These are phyloP conservation scores for Drosophila aff. DNA, from an alignment of 1,140 invertebrate genomes.

Conservation along the genomic window DNA sequence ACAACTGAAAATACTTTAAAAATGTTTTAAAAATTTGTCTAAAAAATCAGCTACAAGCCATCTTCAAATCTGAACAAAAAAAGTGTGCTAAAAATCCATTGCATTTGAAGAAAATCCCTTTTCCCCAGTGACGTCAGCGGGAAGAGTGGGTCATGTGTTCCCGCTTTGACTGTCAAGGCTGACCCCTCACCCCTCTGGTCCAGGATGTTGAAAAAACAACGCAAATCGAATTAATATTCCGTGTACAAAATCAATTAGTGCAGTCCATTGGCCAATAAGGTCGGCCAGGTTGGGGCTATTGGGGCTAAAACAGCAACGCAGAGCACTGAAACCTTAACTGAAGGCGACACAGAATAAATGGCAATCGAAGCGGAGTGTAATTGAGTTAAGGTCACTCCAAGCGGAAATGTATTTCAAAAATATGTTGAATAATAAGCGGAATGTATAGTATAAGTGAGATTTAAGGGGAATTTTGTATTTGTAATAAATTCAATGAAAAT, in stretches of 20 bases:
- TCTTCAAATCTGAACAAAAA: not conserved
- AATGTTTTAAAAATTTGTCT: not conserved
- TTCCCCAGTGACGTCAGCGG: constrained; percentile 24
- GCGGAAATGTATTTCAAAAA: not conserved
- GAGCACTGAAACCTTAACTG: constrained; percentile 8
- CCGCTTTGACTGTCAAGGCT: constrained; percentile 43
- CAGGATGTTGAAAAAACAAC: constrained; percentile 12
- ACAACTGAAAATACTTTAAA: no score
- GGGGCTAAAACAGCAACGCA: not conserved
- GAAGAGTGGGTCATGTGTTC: not conserved
- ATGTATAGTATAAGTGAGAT: not conserved
- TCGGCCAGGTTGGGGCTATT: not conserved
- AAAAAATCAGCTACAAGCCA: not conserved
- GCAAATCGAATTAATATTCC: constrained; percentile 47
- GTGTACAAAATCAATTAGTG: constrained; percentile 48
- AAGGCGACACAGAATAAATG: constrained; percentile 20
- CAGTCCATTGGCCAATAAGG: constrained; percentile 37
- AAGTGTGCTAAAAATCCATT: not conserved
- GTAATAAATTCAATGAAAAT: no score
- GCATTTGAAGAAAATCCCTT: constrained; percentile 2
- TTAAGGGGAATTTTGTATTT: not conserved
- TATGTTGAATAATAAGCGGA: not conserved
- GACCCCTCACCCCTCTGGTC: not conserved
- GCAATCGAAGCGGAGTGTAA: constrained; percentile 15
- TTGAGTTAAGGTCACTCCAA: constrained; percentile 21